phyloP scores from a whole-genome alignment of 2,888 invertebrate species.

The Zygothrica quintamaculata region DNA sequence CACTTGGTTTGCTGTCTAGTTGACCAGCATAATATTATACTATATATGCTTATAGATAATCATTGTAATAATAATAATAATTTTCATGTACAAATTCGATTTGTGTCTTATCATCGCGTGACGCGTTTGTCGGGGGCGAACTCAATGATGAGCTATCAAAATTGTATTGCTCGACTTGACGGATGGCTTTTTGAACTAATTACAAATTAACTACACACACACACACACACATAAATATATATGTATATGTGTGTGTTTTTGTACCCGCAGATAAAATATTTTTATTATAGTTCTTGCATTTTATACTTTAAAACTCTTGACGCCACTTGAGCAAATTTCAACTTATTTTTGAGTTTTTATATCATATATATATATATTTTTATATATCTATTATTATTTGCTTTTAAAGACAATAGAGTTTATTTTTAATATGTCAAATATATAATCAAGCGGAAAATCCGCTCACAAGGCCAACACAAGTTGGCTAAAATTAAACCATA shows the following conservation, averaged over 20 bases:
- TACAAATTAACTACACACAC: slow-evolving; percentile 46
- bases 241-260: slow-evolving; percentile 9
- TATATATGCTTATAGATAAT: slow-evolving; percentile 38
- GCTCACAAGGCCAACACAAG: slow-evolving; percentile 47
- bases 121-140: slow-evolving; percentile 45
- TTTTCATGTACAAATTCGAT: slow-evolving; percentile 73
- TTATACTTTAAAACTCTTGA: slow-evolving; percentile 7
- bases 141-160: slow-evolving; percentile 57
- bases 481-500: slow-evolving; percentile 62
- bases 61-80: slow-evolving; percentile 41
- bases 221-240: not conserved
- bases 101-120: slow-evolving; percentile 75
- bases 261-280: slow-evolving; percentile 45
- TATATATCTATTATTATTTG: slow-evolving; percentile 37
- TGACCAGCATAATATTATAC: slow-evolving; percentile 58
- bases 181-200: slow-evolving; percentile 59
- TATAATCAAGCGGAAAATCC: slow-evolving; percentile 36
- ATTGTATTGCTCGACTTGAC: slow-evolving; percentile 52
- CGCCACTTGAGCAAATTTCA: slow-evolving; percentile 39
- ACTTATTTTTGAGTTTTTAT: slow-evolving; percentile 7
- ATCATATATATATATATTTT: slow-evolving; percentile 1
- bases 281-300: slow-evolving; percentile 24
- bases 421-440: slow-evolving; percentile 43
- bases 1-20: slow-evolving; percentile 11
- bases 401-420: slow-evolving; percentile 34